A percentile compares a stretch with the other conserved stretches of the same genome.
These are phyloP conservation scores for Diarsia brunnea DNA, from an alignment of 2,888 invertebrate genomes.

Conservation along the genomic window DNA sequence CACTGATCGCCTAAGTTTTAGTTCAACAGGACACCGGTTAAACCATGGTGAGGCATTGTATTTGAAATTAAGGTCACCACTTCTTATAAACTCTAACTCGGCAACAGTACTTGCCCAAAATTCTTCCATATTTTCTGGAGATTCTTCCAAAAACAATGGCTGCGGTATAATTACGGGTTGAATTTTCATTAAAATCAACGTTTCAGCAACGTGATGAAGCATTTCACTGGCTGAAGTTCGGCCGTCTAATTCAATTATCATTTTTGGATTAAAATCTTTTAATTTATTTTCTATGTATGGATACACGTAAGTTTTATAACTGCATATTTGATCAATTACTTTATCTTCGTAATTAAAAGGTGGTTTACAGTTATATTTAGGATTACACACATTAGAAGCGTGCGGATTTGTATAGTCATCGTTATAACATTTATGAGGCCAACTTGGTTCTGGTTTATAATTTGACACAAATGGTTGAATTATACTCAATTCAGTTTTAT, in stretches of 20 bases:
- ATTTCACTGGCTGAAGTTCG: conserved; percentile 85
- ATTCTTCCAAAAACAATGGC: conserved; percentile 82
- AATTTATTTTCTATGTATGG: conserved; percentile 88
- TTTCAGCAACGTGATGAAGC: conserved; percentile 86
- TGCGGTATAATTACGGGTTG: conserved; percentile 82
- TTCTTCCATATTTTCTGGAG: conserved; percentile 82
- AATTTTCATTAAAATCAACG: conserved; percentile 77
- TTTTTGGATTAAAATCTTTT: conserved; percentile 88
- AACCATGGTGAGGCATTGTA: conserved; percentile 90
- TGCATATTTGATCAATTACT: conserved; percentile 86
- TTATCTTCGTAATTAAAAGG: conserved; percentile 86
- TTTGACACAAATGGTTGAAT: conserved; percentile 72
- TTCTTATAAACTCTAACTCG: conserved; percentile 75
- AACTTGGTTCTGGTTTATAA: conserved; percentile 73
- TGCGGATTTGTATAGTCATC: conserved; percentile 73
- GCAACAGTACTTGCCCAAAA: conserved; percentile 82
- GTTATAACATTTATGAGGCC: conserved; percentile 80
- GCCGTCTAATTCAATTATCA: conserved; percentile 91
- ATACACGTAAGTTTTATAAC: conserved; percentile 84
- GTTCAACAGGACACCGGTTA: conserved; percentile 92
- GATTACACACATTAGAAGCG: conserved; percentile 74
- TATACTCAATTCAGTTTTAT: conserved; percentile 68
- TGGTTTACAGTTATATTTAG: conserved; percentile 86
- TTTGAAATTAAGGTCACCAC: conserved; percentile 77
- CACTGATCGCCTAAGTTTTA: conserved; percentile 88